Base-by-base conservation (phyloP, 2,797 vertebrate genomes). In the Tachyglossus aculeatus region DNA sequence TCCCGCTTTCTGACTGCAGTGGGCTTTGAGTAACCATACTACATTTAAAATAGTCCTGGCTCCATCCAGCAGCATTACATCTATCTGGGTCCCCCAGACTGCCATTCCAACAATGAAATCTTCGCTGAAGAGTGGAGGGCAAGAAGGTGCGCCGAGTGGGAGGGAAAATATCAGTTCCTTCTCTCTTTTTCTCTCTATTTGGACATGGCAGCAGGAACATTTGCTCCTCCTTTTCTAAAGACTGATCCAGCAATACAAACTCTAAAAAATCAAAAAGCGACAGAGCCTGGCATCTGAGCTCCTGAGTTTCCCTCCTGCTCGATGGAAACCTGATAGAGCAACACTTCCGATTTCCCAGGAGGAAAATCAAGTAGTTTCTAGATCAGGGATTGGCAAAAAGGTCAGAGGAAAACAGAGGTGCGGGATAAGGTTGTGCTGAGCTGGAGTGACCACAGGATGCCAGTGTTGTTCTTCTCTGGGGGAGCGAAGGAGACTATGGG, bases 381-480 rank as follows among this genome's bases (percentile, higher is more conserved):
- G 25, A 47, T 47, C 10, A 29, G 44, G 29, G 8, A n/a, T 27
- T 25, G n/a, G n/a, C 16, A 8, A 48, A 48, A 29, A 25, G 48
- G 68, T 7, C 2, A 16, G 5, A 36, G 6, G 24, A 22, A 47
- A 51, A 1, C 4, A 19, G 36, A 63, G 22, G 16, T 18, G 3
- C 22, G 3, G 13, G 11, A 13, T 41, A 13, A 27, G 24, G 32
- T 31, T 39, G 50, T 61, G 70, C 44, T 44, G 56, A 74, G 6
- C n/a, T 24, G 32, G 36, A 59, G 56, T 80, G 74, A 71, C 82
- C 71, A 74, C 70, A 77, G 70, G 81, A 77, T 87, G 67, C 61
- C 77, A 77, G 72, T 78, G 63, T 74, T 80, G 74, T 57, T 82
- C 74, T 55, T 61, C 63, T 55, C 0, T 48, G 45, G 25, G 15